Base-by-base conservation (phyloP, 2,888 invertebrate species). In the Apamea sordens region DNA sequence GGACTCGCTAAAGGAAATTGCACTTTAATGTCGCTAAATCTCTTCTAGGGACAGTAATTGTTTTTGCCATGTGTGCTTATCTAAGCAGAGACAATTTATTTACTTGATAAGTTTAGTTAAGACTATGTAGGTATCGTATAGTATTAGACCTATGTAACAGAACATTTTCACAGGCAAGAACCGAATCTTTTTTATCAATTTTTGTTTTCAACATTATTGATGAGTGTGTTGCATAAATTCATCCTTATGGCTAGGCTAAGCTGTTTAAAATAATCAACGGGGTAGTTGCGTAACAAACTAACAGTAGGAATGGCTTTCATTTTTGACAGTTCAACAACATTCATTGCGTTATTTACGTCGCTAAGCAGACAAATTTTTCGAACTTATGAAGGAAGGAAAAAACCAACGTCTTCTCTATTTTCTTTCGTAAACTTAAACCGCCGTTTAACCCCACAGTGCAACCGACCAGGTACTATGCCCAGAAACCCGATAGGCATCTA, bases 401-500 rank as follows among this genome's bases (percentile, higher is more conserved):
- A 53, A 24, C 53, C 5, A 53, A 24, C 8, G 44, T n/a, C 18
- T 21, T 11, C 6, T 36, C 15, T 18, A 32, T 15, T 79, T 36
- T 44, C 13, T 32, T 50, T 24, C 71, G 11, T 2, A 1, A 8
- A n/a, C 15, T 79, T 80, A 81, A 86, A 89, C 83, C 85, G 0
- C 1, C 28, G 84, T 74, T 91, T 81, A 90, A 78, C 18, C 1
- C 44, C 28, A 77, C 32, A 59, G 86, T 89, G 59, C 64, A 83
- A 92, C 88, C 88, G 79, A 88, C 84, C 93, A 90, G 74, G 63
- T 84, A 89, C 90, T 92, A 92, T 92, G 93, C 92, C 91, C 93
- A 94, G 96, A 95, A 96, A 96, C 94, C 94, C 95, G 96, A 96
- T 96, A 96, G 96, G 95, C 95, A 96, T 96, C 95, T 95, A 92